Evolutionary conservation across 2,888 invertebrate species (phyloP), one percentile per base, ranked within the genome.

Genomic region (Acronicta psi): DNA sequence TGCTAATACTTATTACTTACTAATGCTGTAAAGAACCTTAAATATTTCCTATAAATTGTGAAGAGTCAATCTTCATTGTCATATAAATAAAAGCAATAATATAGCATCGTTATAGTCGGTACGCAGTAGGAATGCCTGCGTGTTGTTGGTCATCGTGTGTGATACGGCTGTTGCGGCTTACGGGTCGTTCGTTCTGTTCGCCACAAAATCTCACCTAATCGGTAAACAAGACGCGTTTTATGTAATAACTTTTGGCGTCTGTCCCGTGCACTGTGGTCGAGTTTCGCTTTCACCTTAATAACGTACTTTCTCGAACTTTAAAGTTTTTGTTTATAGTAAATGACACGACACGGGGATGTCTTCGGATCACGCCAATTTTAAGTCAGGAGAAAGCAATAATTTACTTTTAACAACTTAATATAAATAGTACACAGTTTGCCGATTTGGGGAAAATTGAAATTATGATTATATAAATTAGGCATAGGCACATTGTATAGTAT

Each of bases 241-340:
- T 84, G 87, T 86, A 93, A 93, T 82, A 80, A 71, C 75, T 84
- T 89, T 87, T 83, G 84, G 85, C 81, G 83, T 85, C 86, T 72
- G 77, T 77, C 77, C 71, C 81, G 74, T 74, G 71, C 69, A 71
- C 69, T 80, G 85, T 83, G 85, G 82, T 79, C 83, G 85, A 79
- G 86, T 79, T 86, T 88, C 87, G 84, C 93, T 93, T 93, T 93
- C 93, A 85, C 93, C 82, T 76, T 86, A 86, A 85, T 85, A 85
- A 79, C 76, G 82, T 52, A 68, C 92, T 93, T 92, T 93, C 92
- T 90, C 89, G 81, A 81, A 84, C 77, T 89, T 88, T 87, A 84
- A n/a, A 80, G 78, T 69, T 71, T 75, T 80, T 70, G 53, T 74
- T 76, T 73, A 64, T 69, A 68, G 77, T 69, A 69, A 68, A 62